Conservation (phyloP, 2,888 invertebrate genomes). For the Crioceris asparagi region DNA sequence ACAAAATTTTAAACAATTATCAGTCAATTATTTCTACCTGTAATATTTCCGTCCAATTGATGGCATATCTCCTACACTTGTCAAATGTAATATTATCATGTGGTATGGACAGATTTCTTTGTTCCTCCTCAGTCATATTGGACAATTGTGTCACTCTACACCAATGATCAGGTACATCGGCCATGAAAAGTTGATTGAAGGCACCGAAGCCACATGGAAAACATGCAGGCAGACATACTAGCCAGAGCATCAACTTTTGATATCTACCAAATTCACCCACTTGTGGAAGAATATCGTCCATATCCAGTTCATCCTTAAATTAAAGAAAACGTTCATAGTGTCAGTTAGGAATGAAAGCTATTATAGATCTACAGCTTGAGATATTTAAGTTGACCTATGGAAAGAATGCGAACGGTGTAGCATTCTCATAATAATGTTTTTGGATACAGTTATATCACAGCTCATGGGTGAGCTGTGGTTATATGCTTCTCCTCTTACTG, state of each 20-base stretch:
- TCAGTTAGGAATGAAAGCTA: too few species aligned
- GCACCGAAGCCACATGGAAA: conserved; percentile 87
- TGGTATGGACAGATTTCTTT: conserved; percentile 58
- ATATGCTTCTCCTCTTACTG: too few species aligned
- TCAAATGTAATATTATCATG: conserved; percentile 46
- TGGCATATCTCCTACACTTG: conserved; percentile 57
- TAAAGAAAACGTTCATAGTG: too few species aligned
- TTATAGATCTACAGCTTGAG: too few species aligned
- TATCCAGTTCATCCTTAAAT: conserved; percentile 58
- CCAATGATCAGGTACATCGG: conserved; percentile 79
- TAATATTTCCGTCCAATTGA: conserved; percentile 57
- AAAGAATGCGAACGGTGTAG: too few species aligned
- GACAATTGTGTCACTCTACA: conserved; percentile 61
- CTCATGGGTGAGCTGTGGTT: too few species aligned
- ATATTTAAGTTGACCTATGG: too few species aligned
- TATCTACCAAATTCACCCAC: conserved; percentile 86
- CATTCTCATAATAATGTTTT: too few species aligned
- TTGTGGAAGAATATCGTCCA: conserved; percentile 74
- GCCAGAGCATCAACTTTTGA: conserved; percentile 74
- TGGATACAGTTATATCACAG: too few species aligned
- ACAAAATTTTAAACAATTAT: not conserved
- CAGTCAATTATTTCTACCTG: conserved; percentile 19
- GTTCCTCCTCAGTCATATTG: conserved; percentile 47
- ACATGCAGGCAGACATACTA: conserved; percentile 81
- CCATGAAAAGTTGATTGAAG: conserved; percentile 89